phyloP scores from a whole-genome alignment of 37 sponge, comb jelly and placozoan genomes.

The Mnemiopsis leidyi region DNA sequence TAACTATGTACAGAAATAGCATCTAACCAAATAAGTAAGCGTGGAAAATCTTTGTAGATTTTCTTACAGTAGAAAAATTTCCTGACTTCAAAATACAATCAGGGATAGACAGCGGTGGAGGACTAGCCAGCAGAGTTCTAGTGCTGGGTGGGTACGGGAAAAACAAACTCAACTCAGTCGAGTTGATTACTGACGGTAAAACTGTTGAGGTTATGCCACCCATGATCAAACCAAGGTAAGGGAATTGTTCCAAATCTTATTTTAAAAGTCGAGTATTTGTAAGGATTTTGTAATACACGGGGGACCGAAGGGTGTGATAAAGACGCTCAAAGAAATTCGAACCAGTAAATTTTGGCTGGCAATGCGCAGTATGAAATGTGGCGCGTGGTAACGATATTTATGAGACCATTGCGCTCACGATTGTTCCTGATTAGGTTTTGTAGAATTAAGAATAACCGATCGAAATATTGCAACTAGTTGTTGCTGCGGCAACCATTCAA shows the following conservation, averaged over 20 bases:
- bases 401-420: not conserved
- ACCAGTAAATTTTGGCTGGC: too few species aligned
- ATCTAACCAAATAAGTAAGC: too few species aligned
- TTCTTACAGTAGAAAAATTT: too few species aligned
- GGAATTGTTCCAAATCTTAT: too few species aligned
- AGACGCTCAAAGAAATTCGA: too few species aligned
- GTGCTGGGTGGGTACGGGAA: not conserved
- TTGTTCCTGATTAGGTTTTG: not conserved
- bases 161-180: slow-evolving; percentile 4
- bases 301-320: too few species aligned
- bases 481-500: not conserved
- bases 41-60: too few species aligned
- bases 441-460: not conserved
- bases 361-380: not conserved
- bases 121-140: not conserved
- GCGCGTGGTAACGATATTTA: not conserved
- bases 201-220: not conserved
- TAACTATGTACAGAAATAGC: too few species aligned
- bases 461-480: not conserved
- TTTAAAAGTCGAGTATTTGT: too few species aligned
- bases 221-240: not conserved
- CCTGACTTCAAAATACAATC: too few species aligned
- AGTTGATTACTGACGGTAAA: not conserved
- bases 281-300: too few species aligned
- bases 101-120: not conserved